These are phyloP conservation scores for Notospermus geniculatus DNA, from an alignment of 1,140 invertebrate species.

Conservation along the genomic window DNA sequence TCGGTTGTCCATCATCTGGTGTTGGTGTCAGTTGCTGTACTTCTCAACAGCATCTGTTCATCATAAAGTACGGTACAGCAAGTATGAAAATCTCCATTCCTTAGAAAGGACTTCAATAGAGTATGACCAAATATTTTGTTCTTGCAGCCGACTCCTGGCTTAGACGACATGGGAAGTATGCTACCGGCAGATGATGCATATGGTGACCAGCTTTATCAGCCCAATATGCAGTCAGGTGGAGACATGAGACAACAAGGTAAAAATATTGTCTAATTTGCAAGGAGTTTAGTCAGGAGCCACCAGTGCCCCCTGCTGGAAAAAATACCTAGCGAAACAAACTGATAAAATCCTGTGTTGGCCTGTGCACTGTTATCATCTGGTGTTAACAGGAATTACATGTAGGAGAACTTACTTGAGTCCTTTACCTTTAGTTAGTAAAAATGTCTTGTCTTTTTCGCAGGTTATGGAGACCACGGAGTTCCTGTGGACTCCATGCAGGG, in stretches of 20 bases:
- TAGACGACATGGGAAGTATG: constrained; percentile 63
- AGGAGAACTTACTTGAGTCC: neutral
- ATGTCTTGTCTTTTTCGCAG: constrained; percentile 57
- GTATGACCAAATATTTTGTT: constrained; percentile 12
- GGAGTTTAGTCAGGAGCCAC: too few relatives aligned
- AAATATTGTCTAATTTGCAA: too few relatives aligned
- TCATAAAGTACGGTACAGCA: too few relatives aligned
- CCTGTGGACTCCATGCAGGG: constrained; percentile 96
- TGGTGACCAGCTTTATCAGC: constrained; percentile 76
- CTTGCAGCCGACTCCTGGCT: constrained; percentile 41
- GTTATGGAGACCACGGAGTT: constrained; percentile 83
- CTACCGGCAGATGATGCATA: constrained; percentile 88
- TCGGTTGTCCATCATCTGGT: too few relatives aligned
- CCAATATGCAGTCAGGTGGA: constrained; percentile 37
- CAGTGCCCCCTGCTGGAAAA: too few relatives aligned
- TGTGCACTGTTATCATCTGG: too few relatives aligned
- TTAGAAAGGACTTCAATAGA: neutral
- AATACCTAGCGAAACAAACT: too few relatives aligned
- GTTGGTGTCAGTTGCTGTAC: too few relatives aligned
- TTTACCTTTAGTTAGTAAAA: neutral
- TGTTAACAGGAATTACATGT: neutral
- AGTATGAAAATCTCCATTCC: neutral
- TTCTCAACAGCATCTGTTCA: too few relatives aligned
- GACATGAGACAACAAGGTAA: constrained; percentile 9
- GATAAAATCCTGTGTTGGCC: too few relatives aligned